These are phyloP conservation scores for Penaeus japonicus DNA, from an alignment of 1,140 invertebrate species.

Conservation along the genomic window DNA sequence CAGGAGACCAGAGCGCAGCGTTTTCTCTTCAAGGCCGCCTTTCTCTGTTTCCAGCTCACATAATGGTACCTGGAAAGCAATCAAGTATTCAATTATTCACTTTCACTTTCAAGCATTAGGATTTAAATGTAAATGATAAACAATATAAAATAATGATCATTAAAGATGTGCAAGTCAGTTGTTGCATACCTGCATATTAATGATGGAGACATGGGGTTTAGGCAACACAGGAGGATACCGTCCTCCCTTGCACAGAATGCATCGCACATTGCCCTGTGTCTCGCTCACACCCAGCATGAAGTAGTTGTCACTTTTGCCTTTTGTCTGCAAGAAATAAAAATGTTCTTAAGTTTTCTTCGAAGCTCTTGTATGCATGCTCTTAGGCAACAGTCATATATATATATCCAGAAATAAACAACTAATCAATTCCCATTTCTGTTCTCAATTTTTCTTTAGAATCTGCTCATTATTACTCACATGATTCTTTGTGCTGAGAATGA, in stretches of 20 bases:
- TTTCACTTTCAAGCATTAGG: neutral
- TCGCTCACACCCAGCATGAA: constrained; percentile 84
- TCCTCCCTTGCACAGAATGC: constrained; percentile 86
- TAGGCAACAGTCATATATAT: too few relatives aligned
- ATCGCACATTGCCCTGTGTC: constrained; percentile 76
- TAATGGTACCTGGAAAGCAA: constrained; percentile 72
- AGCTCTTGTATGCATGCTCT: too few relatives aligned
- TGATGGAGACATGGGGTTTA: constrained; percentile 78
- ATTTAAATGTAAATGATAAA: neutral
- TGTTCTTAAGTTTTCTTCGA: neutral
- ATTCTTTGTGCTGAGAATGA: constrained; percentile 76
- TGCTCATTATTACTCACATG: constrained; percentile 67
- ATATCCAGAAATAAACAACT: too few relatives aligned
- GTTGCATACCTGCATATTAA: constrained; percentile 64
- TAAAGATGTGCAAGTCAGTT: neutral
- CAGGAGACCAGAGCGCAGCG: constrained; percentile 69
- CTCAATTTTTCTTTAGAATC: neutral
- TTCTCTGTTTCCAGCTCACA: constrained; percentile 86
- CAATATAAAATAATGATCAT: neutral
- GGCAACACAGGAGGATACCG: constrained; percentile 87
- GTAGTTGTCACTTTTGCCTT: constrained; percentile 80
- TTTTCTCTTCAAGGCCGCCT: constrained; percentile 78
- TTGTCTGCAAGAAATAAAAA: constrained; percentile 12
- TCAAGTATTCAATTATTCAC: neutral
- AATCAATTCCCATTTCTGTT: too few relatives aligned